Base-by-base conservation (phyloP, 2,797 vertebrate genomes). In the Cetoscarus ocellatus region DNA sequence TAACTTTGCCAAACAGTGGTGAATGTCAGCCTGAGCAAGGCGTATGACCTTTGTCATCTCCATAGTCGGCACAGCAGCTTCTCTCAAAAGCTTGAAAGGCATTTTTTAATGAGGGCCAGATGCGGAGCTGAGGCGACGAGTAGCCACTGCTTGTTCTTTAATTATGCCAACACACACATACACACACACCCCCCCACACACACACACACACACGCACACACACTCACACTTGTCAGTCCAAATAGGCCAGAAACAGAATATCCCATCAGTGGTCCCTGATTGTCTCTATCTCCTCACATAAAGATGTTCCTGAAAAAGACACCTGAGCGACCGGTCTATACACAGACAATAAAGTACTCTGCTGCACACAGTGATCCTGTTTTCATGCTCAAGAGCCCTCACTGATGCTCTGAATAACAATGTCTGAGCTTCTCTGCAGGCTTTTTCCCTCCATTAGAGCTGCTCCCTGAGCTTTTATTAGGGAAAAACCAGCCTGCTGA, bases 401-500 rank as follows among this genome's bases (percentile, higher is more conserved):
- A 40, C 36, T 54, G 66, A 52, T 57, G 35, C 47, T 65, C 50
- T n/a, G 48, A 77, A 75, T 61, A 40, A 58, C 60, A 73, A 59
- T n/a, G 52, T 75, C 63, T 35, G 2, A 0, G 36, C 63, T 80
- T 45, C 40, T 75, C 76, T 70, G 1, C 0, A 63, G 85, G 79
- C 73, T 50, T 78, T 90, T 86, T 84, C 59, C 79, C 69, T 71
- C 67, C 84, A 86, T 89, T 89, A 87, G 86, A 78, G 35, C 58
- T 36, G 34, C 7, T 51, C 43, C 54, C 39, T 58, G 56, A 19
- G 55, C 10, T 86, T 87, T 92, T 90, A 89, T 84, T 68, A 67
- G 84, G 63, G 82, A 80, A 81, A 86, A 88, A 76, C 67, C 34
- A 53, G 39, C 65, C 71, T 64, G 67, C 50, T 91, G 77, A 90